Evolutionary conservation across 1,140 invertebrate species (phyloP), one percentile per base, ranked within the genome.

Genomic region (Macrobrachium nipponense): DNA sequence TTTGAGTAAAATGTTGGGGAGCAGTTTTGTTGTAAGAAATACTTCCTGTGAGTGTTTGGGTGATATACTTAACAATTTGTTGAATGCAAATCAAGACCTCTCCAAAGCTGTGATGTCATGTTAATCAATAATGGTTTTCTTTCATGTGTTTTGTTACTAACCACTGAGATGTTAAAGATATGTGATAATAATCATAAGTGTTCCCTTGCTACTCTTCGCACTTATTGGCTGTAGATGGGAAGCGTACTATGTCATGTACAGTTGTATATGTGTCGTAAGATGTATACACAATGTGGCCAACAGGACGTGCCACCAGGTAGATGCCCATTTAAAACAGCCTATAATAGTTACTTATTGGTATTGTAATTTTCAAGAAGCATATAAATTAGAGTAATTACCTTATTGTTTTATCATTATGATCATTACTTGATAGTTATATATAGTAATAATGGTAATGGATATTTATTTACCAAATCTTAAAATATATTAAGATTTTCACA

Each of bases 221-320:
- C 83, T 84, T 23, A 78, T 77, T 85, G 76, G 81, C 81, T 82
- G 70, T 82, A 82, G 83, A 85, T 23, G 70, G 83, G 83, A 79
- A 18, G 83, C 79, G 83, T 85, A 68, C 76, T 59, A n/a, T 78
- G 81, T 75, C 44, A 75, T 82, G 81, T 82, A 82, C 70, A 27
- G 44, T 60, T 85, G 83, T 85, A 76, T 78, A 79, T 85, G 83
- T 85, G 27, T 62, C 44, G 76, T 72, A 78, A 27, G 59, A 58
- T 85, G 82, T 85, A 73, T 61, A 60, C 70, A 62, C 14, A 68
- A 85, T 43, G 83, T 85, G 83, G 83, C 83, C 83, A 72, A 85
- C 83, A 85, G 83, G 83, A 85, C 83, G 76, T 58, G 83, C 83
- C 83, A 85, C 76, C 64, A 72, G 76, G 75, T 84, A 84, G 62